Conservation (phyloP, 2,797 vertebrate species). For the Catamblyrhynchus diadema region DNA sequence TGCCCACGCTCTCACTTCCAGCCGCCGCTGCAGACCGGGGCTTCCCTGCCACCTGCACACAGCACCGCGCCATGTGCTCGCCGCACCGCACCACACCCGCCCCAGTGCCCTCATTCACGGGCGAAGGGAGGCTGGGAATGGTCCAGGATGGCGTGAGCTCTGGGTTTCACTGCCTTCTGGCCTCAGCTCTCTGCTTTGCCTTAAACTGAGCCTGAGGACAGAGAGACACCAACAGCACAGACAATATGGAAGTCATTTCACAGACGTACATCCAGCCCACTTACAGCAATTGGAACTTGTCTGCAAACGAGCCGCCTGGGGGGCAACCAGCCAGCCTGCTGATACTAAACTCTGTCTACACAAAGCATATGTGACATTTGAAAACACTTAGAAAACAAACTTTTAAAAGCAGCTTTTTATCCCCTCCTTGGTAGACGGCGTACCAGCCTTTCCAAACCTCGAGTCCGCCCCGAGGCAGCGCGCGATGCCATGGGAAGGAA, state of each 20-base stretch:
- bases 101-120: rapidly evolving
- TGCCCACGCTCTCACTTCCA: rapidly evolving
- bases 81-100: neutral
- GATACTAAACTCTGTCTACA: neutral
- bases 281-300: neutral
- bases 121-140: rapidly evolving
- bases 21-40: rapidly evolving
- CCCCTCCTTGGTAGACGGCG: neutral
- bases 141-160: rapidly evolving
- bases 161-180: neutral
- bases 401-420: neutral
- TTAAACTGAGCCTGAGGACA: neutral
- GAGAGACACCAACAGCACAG: neutral
- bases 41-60: rapidly evolving
- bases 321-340: neutral
- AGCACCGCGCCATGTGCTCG: rapidly evolving
- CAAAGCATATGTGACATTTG: neutral
- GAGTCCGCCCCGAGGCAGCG: rapidly evolving
- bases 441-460: neutral
- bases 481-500: neutral
- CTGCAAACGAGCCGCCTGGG: neutral
- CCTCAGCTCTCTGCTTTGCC: neutral
- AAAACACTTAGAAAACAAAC: neutral
- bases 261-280: neutral
- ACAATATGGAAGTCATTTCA: neutral